Evolutionary conservation across 2,797 vertebrate species (phyloP), one percentile per base, ranked within the genome.

Genomic region (Epinephelus coioides): DNA sequence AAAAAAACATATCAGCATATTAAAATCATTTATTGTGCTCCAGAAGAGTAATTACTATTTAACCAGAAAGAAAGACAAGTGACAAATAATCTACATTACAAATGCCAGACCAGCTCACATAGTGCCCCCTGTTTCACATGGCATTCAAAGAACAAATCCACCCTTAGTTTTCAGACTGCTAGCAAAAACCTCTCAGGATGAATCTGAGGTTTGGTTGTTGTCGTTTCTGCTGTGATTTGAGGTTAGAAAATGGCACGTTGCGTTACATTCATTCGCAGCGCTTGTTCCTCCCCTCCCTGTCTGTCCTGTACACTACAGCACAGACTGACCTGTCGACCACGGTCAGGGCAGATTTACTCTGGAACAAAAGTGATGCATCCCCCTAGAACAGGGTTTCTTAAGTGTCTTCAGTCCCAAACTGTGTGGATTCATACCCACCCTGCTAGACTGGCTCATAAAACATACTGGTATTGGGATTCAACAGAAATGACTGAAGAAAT

Each of bases 21-120:
- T 96, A 95, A 96, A 96, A 96, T 95, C 88, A 95, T 96, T 95
- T 96, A 96, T 96, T 96, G 94, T 96, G 94, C 94, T 96, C 95
- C 94, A 95, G 94, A 96, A 96, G 95, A 95, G 93, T 95, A 96
- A 95, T 95, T 95, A 95, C 94, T 96, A 95, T 95, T 95, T 95
- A 95, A 95, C 93, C 95, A 95, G 94, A 95, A 95, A 96, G 89
- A 94, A 95, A 95, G 94, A 96, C 95, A 95, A 94, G 95, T 95
- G 94, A 96, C 95, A 95, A 95, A 95, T 93, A 95, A 94, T 95
- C 93, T 95, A 96, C 95, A 95, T 95, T 95, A 96, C 93, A 94
- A 94, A 94, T 94, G 93, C 90, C 89, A 93, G 89, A 94, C 88
- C 93, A 92, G 91, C 88, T 93, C 92, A 90, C 88, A 90, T 84